Evolutionary conservation across 2,888 invertebrate genomes (phyloP).

Genomic region (Halocaridina rubra): DNA sequence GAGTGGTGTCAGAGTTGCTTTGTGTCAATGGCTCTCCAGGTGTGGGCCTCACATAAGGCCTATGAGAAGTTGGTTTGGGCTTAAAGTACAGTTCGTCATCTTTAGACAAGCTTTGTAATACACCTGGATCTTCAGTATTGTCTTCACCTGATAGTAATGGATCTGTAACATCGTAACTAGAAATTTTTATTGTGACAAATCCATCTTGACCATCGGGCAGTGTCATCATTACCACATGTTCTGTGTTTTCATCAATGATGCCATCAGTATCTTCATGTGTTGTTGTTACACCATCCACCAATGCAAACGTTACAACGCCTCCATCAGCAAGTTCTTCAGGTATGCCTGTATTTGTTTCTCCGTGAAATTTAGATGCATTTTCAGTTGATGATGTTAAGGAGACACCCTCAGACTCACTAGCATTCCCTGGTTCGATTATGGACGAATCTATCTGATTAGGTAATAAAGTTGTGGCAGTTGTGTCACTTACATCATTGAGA

Average conservation of each 20-base stretch:
- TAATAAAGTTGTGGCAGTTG: no score
- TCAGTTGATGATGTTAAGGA: background rate
- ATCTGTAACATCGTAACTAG: conserved; percentile 26
- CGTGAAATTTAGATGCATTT: background rate
- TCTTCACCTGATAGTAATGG: background rate
- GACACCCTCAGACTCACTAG: no score
- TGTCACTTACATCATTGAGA: no score
- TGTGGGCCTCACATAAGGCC: background rate
- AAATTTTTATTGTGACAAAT: background rate
- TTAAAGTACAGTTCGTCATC: conserved; percentile 6
- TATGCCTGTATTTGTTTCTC: background rate
- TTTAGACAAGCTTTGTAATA: background rate
- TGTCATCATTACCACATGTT: conserved; percentile 22
- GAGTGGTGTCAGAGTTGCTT: background rate
- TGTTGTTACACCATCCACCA: background rate
- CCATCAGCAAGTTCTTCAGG: background rate
- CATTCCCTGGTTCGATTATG: no score
- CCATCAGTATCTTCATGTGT: background rate
- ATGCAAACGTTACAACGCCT: background rate
- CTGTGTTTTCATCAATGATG: background rate
- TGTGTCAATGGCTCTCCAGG: background rate
- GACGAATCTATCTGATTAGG: no score
- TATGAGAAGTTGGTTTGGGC: conserved; percentile 10
- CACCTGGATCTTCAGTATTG: background rate
- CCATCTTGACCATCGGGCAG: conserved; percentile 33